These are phyloP conservation scores for Macaria notata DNA, from an alignment of 2,888 invertebrate species.

Conservation along the genomic window DNA sequence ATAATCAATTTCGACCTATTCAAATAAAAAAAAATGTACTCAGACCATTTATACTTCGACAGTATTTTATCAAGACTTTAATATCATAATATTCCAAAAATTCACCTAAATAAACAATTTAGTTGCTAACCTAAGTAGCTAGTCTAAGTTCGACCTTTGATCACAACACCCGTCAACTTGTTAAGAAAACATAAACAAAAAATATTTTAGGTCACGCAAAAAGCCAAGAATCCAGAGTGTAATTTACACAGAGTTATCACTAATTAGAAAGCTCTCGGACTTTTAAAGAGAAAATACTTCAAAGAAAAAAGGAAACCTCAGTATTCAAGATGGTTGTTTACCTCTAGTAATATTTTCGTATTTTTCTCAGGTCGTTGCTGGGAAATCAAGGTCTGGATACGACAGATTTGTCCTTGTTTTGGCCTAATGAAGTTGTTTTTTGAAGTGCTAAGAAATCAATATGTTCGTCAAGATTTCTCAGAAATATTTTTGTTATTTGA, in stretches of 20 bases:
- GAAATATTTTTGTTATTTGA: too few species aligned
- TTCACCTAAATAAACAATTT: slow-evolving; percentile 5
- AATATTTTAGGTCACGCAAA: slow-evolving; percentile 11
- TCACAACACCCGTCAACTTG: slow-evolving; percentile 1
- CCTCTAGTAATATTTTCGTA: slow-evolving; percentile 26
- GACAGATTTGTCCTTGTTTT: slow-evolving; percentile 5
- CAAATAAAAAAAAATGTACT: too few species aligned
- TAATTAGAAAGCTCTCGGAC: slow-evolving; percentile 23
- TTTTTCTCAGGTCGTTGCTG: slow-evolving; percentile 22
- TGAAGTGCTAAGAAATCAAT: too few species aligned
- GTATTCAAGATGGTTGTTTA: slow-evolving; percentile 7
- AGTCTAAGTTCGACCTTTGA: neutral
- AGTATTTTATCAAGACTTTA: too few species aligned
- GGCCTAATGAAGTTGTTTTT: too few species aligned
- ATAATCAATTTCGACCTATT: too few species aligned
- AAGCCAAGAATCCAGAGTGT: slow-evolving; percentile 18
- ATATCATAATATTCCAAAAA: neutral
- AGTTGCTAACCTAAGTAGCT: neutral
- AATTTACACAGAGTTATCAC: slow-evolving; percentile 24
- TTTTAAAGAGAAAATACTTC: slow-evolving; percentile 20
- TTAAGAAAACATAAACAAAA: slow-evolving; percentile 12
- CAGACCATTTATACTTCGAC: too few species aligned
- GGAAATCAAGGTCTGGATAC: slow-evolving; percentile 5
- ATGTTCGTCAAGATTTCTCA: too few species aligned
- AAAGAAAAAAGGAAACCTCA: slow-evolving; percentile 11